Base-by-base conservation (phyloP, 2,888 invertebrate genomes). In the Metalampra italica region DNA sequence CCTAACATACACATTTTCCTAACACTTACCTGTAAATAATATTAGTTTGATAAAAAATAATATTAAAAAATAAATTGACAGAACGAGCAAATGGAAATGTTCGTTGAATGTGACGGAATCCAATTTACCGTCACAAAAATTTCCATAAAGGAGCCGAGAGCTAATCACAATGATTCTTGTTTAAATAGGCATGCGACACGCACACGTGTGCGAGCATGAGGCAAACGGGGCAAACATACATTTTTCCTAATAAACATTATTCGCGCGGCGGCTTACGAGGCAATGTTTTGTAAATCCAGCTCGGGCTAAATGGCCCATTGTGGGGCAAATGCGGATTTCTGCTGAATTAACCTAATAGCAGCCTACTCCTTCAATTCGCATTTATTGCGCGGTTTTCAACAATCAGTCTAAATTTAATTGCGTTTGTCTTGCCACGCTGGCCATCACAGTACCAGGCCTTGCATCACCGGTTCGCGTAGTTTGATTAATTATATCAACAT, bases 191-290 rank as follows among this genome's bases (percentile, higher is more conserved):
- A 64, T 68, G 65, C 66, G 67, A 71, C 67, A 69, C 66, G 50
- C 56, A 36, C n/a, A 9, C 13, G 41, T 34, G 59, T 60, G 60
- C 12, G 15, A 32, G 14, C 36, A 4, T 1, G 59, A 57, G 9
- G 11, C 11, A 11, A 11, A 34, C 9, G 57, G 57, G 57, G 66
- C 64, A 70, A 75, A 74, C 70, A 71, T 55, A 66, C 80, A 79
- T 83, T 83, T 82, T 83, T 85, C 75, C 77, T 83, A 80, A 86
- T 85, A 81, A 83, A 81, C 73, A 72, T 82, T 77, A 80, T 78
- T 73, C 71, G 61, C 64, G 62, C 57, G 61, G 56, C 57, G 72
- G 78, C 71, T 79, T 75, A 78, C 69, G 57, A 60, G 63, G 74
- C 76, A 77, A 77, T 79, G 83, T 83, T 84, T 80, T 78, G 78